Evolutionary conservation across 1,140 invertebrate species (phyloP).

Genomic region (Zophobas atratus): DNA sequence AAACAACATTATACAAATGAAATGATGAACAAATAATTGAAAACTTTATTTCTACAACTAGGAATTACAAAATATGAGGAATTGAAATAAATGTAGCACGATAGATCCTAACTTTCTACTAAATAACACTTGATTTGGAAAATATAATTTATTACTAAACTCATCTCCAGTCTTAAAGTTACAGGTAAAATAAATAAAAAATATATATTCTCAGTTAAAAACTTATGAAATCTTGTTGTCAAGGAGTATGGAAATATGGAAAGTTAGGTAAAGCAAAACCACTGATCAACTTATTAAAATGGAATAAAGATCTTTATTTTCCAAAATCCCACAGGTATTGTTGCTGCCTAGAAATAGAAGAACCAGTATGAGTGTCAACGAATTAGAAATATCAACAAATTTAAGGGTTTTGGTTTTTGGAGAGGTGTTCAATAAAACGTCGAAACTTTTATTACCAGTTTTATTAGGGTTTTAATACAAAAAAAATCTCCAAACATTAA

Average conservation of each 20-base stretch:
- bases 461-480: slow-evolving; percentile 61
- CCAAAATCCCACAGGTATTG: slow-evolving; percentile 69
- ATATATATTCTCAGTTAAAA: slow-evolving; percentile 28
- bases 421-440: slow-evolving; percentile 57
- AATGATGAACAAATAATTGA: neutral
- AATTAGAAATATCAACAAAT: slow-evolving; percentile 19
- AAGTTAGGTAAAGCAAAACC: slow-evolving; percentile 58
- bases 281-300: slow-evolving; percentile 64
- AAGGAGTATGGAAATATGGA: slow-evolving; percentile 48
- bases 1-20: slow-evolving; percentile 5
- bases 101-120: neutral
- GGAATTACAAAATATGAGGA: neutral
- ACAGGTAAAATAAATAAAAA: slow-evolving; percentile 43
- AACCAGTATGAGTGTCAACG: slow-evolving; percentile 46
- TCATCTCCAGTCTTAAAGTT: slow-evolving; percentile 25
- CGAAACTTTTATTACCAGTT: slow-evolving; percentile 54
- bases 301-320: slow-evolving; percentile 73
- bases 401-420: slow-evolving; percentile 61
- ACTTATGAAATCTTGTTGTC: slow-evolving; percentile 36
- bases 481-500: slow-evolving; percentile 57
- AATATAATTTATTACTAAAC: slow-evolving; percentile 25
- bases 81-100: too few relatives aligned
- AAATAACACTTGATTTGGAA: slow-evolving; percentile 6
- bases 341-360: slow-evolving; percentile 71
- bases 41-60: neutral